Base-by-base conservation (phyloP, 1,140 invertebrate species). In the Maniola jurtina region DNA sequence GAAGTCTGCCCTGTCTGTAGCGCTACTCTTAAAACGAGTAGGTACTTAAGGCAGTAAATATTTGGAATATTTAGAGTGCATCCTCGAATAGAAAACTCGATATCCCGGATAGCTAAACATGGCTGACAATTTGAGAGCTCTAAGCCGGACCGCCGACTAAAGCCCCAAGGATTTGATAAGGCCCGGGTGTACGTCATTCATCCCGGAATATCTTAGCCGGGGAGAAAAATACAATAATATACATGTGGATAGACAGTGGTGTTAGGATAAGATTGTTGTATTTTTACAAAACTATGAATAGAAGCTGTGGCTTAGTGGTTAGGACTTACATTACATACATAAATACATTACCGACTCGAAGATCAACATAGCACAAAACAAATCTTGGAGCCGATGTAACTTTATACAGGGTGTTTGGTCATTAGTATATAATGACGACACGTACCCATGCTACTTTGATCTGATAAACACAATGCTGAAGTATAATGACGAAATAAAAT, bases 51-150 rank as follows among this genome's bases (percentile, higher is more conserved):
- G 6, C 10, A 11, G 7, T 7, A 7, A 40, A 40, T 40, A 40
- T 40, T 40, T 40, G 5, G 15, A 25, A 54, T 54, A 25, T 25
- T 56, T 56, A 56, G 33, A 56, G 35, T 15, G 35, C 36, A 38
- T 14, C 35, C 15, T 6, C 11, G 7, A 16, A 50, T 16, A 50
- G 14, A 50, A 50, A 50, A 50, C 15, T 2, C 15, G 16, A 50
- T 16, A 50, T 50, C 5, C 3, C 48, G 48, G 14, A 6, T 35
- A 55, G 5, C 52, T 55, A 55, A 55, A 55, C 52, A 55, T 34
- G 52, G 52, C 34, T 55, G 52, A 55, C 52, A 55, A 55, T 55
- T 55, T 55, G 52, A 55, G 52, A 55, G 52, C 52, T 55, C 52
- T 55, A 55, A 34, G 2, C 33, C 52, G 52, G 52, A 16, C 16